Conservation (phyloP, 2,797 vertebrate species). For the Anguilla marmorata region DNA sequence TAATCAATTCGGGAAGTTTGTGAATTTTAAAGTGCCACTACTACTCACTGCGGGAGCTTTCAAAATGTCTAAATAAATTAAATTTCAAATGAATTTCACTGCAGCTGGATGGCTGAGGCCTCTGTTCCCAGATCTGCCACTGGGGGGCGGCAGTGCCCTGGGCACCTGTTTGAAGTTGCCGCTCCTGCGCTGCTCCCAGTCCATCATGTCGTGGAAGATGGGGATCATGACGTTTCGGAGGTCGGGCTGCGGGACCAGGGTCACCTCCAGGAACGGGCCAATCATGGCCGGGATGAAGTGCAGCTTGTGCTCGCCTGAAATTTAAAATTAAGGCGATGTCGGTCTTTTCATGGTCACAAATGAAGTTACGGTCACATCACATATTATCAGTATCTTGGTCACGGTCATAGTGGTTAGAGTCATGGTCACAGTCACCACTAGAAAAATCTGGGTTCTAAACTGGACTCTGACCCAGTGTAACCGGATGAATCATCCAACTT, state of each 20-base stretch:
- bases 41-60: not conserved
- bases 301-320: constrained; percentile 92
- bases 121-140: constrained; percentile 25
- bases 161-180: constrained; percentile 97
- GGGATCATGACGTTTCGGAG: constrained; percentile 98
- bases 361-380: not conserved
- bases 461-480: not conserved
- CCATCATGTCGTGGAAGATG: constrained; percentile 99
- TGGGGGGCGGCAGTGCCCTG: constrained; percentile 23
- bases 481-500: not conserved
- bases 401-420: not conserved
- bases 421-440: too few relatives aligned
- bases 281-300: constrained; percentile 98
- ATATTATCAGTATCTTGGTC: too few relatives aligned
- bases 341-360: not conserved
- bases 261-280: constrained; percentile 96
- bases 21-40: not conserved
- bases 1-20: not conserved
- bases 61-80: not conserved
- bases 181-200: constrained; percentile 96
- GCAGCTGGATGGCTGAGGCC: not conserved
- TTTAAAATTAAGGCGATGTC: not conserved
- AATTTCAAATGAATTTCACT: not conserved
- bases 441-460: not conserved
- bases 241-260: constrained; percentile 94